These are phyloP conservation scores for Pelobates fuscus DNA, from an alignment of 2,113 vertebrate species.

Conservation along the genomic window DNA sequence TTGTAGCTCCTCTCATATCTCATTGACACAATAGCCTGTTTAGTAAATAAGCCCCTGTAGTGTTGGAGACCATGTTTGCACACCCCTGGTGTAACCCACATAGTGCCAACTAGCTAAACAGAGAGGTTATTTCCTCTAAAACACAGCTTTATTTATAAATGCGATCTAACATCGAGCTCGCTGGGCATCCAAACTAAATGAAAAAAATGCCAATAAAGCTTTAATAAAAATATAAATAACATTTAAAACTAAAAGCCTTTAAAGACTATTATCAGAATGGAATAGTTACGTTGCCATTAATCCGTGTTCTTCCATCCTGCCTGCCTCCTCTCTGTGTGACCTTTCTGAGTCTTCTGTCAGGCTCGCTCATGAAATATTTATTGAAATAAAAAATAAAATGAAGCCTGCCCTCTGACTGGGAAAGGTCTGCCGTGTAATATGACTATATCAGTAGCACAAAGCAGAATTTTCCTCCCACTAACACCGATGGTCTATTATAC, in stretches of 20 bases:
- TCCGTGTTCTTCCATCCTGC: background rate
- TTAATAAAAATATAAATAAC: too few species aligned
- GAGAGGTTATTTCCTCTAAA: too few species aligned
- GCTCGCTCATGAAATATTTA: conserved; percentile 43
- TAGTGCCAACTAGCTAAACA: too few species aligned
- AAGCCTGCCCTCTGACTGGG: conserved; percentile 4
- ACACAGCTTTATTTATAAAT: too few species aligned
- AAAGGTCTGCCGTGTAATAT: conserved; percentile 7
- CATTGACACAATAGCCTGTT: too few species aligned
- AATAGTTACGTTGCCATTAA: background rate
- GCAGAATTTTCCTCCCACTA: background rate
- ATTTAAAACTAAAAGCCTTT: background rate
- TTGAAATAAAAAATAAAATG: conserved; percentile 39
- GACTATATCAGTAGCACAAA: conserved; percentile 21
- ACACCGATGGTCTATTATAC: background rate
- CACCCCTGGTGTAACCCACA: too few species aligned
- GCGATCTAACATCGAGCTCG: too few species aligned
- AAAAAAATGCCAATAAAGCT: too few species aligned
- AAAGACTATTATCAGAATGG: background rate
- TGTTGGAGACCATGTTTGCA: too few species aligned
- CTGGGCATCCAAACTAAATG: too few species aligned
- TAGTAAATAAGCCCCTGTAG: too few species aligned
- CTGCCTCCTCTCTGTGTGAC: background rate
- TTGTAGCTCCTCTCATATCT: too few species aligned
- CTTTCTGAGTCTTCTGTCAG: conserved; percentile 17